A percentile compares a stretch with the other conserved stretches of the same genome.
phyloP scores from a whole-genome alignment of 92 coral and sea anemone species.

The Phenganax subtilis region DNA sequence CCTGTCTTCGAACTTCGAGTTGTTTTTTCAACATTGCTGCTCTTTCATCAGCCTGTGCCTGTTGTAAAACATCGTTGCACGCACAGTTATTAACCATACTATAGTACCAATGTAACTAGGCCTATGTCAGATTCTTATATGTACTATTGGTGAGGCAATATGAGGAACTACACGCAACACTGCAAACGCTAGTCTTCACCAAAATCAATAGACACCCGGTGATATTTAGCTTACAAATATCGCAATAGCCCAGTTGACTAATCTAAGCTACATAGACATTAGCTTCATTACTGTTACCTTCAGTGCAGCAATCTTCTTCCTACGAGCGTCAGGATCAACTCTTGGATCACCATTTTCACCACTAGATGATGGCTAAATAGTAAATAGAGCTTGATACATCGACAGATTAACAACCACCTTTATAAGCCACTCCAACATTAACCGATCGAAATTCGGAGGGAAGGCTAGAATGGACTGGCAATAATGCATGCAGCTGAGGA shows the following conservation, averaged over 20 bases:
- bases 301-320: slow-evolving; percentile 88
- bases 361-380: slow-evolving; percentile 22
- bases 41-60: slow-evolving; percentile 97
- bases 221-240: too few relatives aligned
- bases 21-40: slow-evolving; percentile 85
- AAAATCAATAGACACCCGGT: not conserved
- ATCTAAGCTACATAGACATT: not conserved
- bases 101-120: not conserved
- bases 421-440: too few relatives aligned
- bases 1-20: slow-evolving; percentile 72
- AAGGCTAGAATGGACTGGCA: too few relatives aligned
- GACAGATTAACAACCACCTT: too few relatives aligned
- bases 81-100: too few relatives aligned
- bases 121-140: not conserved
- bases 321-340: slow-evolving; percentile 88
- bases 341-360: slow-evolving; percentile 83
- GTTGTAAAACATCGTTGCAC: not conserved
- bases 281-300: slow-evolving; percentile 53
- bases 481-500: too few relatives aligned
- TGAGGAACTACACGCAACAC: too few relatives aligned
- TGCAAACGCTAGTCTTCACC: not conserved
- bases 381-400: too few relatives aligned
- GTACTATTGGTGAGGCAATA: not conserved
- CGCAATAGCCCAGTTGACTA: not conserved
- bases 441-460: too few relatives aligned